Evolutionary conservation across 2,113 vertebrate species (phyloP).

Genomic region (Pseudopodoces humilis): DNA sequence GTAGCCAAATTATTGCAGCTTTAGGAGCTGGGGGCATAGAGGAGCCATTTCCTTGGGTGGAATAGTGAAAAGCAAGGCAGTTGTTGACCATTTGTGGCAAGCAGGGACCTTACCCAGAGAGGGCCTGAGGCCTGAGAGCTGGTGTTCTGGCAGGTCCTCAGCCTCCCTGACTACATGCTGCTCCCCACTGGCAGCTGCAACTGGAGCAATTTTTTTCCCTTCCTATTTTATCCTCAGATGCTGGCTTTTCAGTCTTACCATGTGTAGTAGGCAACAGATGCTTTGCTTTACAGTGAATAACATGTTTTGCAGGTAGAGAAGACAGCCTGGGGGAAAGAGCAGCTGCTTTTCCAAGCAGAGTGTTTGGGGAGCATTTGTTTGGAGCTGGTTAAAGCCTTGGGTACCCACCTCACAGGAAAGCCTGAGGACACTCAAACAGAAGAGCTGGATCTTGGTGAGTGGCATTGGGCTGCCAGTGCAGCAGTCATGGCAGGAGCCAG

Average conservation of each 20-base stretch:
- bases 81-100: not conserved
- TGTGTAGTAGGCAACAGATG: not conserved
- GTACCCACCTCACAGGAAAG: not conserved
- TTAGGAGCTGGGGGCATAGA: not conserved
- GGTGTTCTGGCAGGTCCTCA: not conserved
- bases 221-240: not conserved
- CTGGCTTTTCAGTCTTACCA: not conserved
- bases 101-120: not conserved
- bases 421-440: accelerated
- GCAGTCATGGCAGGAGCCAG: not conserved
- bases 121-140: not conserved
- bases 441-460: not conserved
- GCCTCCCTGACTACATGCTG: not conserved
- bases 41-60: not conserved
- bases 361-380: not conserved
- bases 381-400: not conserved
- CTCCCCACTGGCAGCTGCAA: not conserved
- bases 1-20: not conserved
- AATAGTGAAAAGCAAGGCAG: not conserved
- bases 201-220: not conserved
- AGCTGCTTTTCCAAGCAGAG: not conserved
- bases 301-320: not conserved
- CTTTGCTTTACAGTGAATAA: not conserved
- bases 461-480: not conserved
- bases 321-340: not conserved